A percentile compares a stretch with the other conserved stretches of the same genome.
These are phyloP conservation scores for Stictonetta naevosa DNA, from an alignment of 2,113 vertebrate species.

Conservation along the genomic window DNA sequence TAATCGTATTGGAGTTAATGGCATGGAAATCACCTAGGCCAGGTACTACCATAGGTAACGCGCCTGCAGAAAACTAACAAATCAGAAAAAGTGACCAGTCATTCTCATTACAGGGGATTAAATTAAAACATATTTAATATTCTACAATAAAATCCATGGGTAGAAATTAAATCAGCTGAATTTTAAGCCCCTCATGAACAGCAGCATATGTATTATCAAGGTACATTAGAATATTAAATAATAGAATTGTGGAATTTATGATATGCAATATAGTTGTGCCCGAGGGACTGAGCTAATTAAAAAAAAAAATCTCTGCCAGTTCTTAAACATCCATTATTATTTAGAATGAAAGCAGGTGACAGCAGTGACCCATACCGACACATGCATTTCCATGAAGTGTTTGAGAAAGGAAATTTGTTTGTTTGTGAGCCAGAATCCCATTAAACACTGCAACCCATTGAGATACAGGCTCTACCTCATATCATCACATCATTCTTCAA, in stretches of 20 bases:
- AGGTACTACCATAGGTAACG: neutral
- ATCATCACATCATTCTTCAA: neutral
- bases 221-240: neutral
- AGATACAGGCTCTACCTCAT: neutral
- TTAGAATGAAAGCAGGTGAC: conserved; percentile 6
- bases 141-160: neutral
- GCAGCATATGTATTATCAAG: neutral
- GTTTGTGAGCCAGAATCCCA: neutral
- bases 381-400: fast-evolving
- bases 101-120: neutral
- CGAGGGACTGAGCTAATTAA: neutral
- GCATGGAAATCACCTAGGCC: neutral
- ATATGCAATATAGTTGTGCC: neutral
- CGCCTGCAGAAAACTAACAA: neutral
- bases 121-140: neutral
- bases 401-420: neutral
- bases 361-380: neutral
- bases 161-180: neutral
- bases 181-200: neutral
- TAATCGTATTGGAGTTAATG: neutral
- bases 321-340: neutral
- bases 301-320: neutral
- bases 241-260: neutral
- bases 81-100: neutral
- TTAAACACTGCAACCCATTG: neutral